Evolutionary conservation across 2,797 vertebrate genomes (phyloP).

Genomic region (Anguilla megastoma): DNA sequence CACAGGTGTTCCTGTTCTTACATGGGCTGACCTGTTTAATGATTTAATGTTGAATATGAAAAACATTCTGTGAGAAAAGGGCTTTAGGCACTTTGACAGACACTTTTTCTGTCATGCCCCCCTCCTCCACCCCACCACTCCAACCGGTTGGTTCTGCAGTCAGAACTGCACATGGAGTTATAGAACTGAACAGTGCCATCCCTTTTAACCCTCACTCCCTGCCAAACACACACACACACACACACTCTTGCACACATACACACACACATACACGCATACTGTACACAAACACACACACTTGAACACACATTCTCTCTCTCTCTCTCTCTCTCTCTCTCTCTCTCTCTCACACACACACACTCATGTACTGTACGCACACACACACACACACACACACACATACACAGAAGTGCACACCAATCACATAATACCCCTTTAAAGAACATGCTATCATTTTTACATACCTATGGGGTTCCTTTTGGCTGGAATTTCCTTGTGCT

Average conservation of each 20-base stretch:
- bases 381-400: slow-evolving; percentile 28
- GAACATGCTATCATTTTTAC: neutral
- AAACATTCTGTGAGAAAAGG: neutral
- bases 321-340: too few relatives aligned
- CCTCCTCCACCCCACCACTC: neutral
- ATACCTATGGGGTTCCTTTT: neutral
- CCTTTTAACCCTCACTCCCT: slow-evolving; percentile 25
- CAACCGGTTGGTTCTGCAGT: neutral
- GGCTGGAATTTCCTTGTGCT: neutral
- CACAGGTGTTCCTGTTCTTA: neutral
- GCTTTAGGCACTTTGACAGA: neutral
- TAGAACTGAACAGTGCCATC: neutral
- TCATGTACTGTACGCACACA: neutral
- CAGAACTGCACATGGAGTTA: neutral
- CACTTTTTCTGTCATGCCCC: neutral
- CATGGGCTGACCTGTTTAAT: neutral
- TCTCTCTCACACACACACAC: slow-evolving; percentile 30
- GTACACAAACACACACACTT: slow-evolving; percentile 22
- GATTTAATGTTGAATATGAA: neutral
- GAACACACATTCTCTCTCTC: neutral
- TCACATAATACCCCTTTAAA: neutral
- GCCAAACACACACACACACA: slow-evolving; percentile 39
- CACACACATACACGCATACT: slow-evolving; percentile 9
- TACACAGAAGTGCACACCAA: neutral
- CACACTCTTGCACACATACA: neutral